Evolutionary conservation across 2,113 vertebrate species (phyloP), one percentile per base, ranked within the genome.

Genomic region (Prinia subflava): DNA sequence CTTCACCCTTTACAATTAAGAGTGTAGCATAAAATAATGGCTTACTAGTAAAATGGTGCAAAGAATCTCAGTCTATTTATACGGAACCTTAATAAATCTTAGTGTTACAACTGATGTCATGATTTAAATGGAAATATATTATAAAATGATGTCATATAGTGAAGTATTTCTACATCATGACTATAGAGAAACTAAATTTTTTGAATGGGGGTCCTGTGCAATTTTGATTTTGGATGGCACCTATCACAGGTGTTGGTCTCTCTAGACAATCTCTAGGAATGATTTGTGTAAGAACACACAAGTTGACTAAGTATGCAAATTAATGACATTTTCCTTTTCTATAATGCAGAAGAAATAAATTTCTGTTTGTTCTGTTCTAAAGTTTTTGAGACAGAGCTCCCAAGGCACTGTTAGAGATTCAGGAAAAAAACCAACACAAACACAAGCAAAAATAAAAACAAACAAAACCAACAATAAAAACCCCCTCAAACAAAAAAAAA

Each of bases 401-500:
- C 46, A 63, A 46, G 12, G 15, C 39, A 49, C 13, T 20, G 11
- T 62, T 67, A 44, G 42, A 65, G 4, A 76, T 10, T 42, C 19
- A 39, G 15, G 13, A 42, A 42, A 30, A 15, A 55, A 11, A 3
- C 3, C 7, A 37, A 5, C 57, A 57, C n/a, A n/a, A n/a, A 53
- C 4, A 44, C 9, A 64, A 44, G 4, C 13, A 69, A 65, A 25
- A 65, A 16, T 27, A 33, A n/a, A 46, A 31, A 4, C 6, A 53
- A 71, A 31, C 9, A 7, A 65, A 47, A 11, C 3, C 1, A 57
- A 70, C 39, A 52, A 57, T 14, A 15, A 50, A 10, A 13, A 53
- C 11, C 17, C 7, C 3, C 8, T 4, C 10, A 35, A 30, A 37
- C 6, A n/a, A n/a, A n/a, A n/a, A n/a, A n/a, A n/a, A n/a, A n/a